Conservation (phyloP, 2,797 vertebrate genomes). For the Amphiprion clarkii region DNA sequence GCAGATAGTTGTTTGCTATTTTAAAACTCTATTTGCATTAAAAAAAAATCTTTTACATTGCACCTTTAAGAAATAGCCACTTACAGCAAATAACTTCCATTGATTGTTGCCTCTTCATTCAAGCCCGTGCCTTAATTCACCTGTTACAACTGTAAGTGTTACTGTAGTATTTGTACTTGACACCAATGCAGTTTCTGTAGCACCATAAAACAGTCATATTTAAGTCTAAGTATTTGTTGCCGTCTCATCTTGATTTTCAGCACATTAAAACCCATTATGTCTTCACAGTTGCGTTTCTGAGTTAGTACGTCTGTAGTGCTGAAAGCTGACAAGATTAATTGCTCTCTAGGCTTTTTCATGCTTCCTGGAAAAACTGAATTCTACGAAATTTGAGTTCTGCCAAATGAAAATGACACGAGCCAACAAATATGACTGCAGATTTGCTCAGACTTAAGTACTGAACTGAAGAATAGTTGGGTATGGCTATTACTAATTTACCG, state of each 20-base stretch:
- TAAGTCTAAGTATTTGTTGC: background rate
- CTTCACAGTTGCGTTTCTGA: constrained; percentile 3
- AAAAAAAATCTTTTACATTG: too few species aligned
- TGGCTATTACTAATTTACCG: constrained; percentile 32
- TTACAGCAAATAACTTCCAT: too few species aligned
- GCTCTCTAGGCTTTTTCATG: constrained; percentile 7
- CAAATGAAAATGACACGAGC: constrained; percentile 21
- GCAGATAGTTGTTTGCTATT: too few species aligned
- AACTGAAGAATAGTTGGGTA: constrained; percentile 12
- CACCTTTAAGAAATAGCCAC: too few species aligned
- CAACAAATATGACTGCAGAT: background rate
- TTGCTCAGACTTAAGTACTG: constrained; percentile 5
- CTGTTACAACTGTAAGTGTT: background rate
- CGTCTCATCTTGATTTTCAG: constrained; percentile 8
- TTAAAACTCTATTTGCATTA: too few species aligned
- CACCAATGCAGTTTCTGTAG: background rate
- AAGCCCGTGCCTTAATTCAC: background rate
- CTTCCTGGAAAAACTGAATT: constrained; percentile 50
- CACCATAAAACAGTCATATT: background rate
- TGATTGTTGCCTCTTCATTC: too few species aligned
- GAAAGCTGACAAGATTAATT: constrained; percentile 15
- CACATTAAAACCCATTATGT: constrained; percentile 9
- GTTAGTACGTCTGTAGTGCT: background rate
- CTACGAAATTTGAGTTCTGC: background rate
- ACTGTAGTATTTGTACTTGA: background rate